Base-by-base conservation (phyloP, 2,113 vertebrate genomes). In the Ahaetulla prasina region DNA sequence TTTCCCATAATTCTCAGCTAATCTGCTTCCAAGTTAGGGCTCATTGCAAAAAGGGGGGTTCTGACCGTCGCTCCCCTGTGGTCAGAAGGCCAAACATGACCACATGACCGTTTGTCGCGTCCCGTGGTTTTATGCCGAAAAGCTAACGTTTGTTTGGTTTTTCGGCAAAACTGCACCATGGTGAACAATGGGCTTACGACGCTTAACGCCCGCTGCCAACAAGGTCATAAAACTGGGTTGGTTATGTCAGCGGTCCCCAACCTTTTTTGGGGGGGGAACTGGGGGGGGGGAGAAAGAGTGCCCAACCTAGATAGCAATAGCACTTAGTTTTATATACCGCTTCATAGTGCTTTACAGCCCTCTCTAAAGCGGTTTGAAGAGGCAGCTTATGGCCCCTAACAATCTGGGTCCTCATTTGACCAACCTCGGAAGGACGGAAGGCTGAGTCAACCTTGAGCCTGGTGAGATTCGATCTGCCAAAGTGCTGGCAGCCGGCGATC, bases 41-140 rank as follows among this genome's bases (percentile, higher is more conserved):
- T 63, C 22, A 1, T 6, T 68, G 60, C 27, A 63, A 68, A 68
- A 14, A n/a, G 9, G 30, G 12, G 60, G 12, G 0, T n/a, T n/a
- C 11, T 5, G 60, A n/a, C 27, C 2, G 60, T 60, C 3, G 9
- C 25, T 60, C 9, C 57, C 57, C 25, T 60, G 25, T 27, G 60
- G 4, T 16, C 30, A 12, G 11, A 0, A 5, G 60, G 30, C 60
- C 30, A n/a, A 4, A 68, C 60, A n/a, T n/a, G 60, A n/a, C 30
- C 3, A 1, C 9, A 22, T 63, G 57, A 11, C 25, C 1, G 1
- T 30, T 63, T 4, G 60, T 12, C 30, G 0, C 0, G 60, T 35
- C 30, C 30, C 10, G 0, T 12, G 35, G 30, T n/a, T 68, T n/a
- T n/a, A 68, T n/a, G 4, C 63, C 3, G 1, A 68, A n/a, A n/a